Evolutionary conservation across 2,888 invertebrate species (phyloP).

Genomic region (Diplazon laetatorius): DNA sequence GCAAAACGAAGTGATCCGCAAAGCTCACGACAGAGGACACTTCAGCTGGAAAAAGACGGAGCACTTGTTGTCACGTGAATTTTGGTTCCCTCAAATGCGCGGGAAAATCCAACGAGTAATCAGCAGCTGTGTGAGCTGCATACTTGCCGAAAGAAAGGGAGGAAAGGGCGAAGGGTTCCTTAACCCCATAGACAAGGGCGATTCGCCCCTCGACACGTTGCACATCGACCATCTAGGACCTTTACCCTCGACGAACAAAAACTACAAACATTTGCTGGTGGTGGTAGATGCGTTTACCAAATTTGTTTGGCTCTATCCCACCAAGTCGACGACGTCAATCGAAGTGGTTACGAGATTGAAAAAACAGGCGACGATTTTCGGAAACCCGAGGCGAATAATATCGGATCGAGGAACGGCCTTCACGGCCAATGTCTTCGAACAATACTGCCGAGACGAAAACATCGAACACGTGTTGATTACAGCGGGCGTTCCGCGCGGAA

Average conservation of each 20-base stretch:
- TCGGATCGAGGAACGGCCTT: conserved; percentile 54
- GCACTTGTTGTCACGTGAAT: conserved; percentile 31
- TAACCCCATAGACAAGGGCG: conserved; percentile 30
- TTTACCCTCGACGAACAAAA: conserved; percentile 43
- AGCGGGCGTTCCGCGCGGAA: conserved; percentile 51
- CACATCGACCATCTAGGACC: conserved; percentile 51
- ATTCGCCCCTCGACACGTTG: conserved; percentile 42
- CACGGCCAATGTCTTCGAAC: conserved; percentile 41
- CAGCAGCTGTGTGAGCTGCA: conserved; percentile 67
- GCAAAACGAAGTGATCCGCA: conserved; percentile 42
- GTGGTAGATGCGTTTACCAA: conserved; percentile 53
- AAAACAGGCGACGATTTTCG: conserved; percentile 52
- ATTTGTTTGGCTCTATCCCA: conserved; percentile 56
- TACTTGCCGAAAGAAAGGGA: conserved; percentile 63
- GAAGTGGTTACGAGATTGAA: conserved; percentile 46
- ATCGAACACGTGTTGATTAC: conserved; percentile 48
- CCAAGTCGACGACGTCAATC: conserved; percentile 47
- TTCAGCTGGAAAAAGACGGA: conserved; percentile 38
- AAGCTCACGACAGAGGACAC: conserved; percentile 55
- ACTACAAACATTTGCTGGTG: conserved; percentile 46
- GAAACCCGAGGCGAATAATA: conserved; percentile 53
- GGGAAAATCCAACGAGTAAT: conserved; percentile 43
- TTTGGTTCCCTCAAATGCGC: conserved; percentile 51
- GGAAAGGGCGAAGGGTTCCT: conserved; percentile 57
- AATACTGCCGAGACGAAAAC: conserved; percentile 44